Conservation (phyloP, 2,797 vertebrate species). For the Catostomus latipinnis region DNA sequence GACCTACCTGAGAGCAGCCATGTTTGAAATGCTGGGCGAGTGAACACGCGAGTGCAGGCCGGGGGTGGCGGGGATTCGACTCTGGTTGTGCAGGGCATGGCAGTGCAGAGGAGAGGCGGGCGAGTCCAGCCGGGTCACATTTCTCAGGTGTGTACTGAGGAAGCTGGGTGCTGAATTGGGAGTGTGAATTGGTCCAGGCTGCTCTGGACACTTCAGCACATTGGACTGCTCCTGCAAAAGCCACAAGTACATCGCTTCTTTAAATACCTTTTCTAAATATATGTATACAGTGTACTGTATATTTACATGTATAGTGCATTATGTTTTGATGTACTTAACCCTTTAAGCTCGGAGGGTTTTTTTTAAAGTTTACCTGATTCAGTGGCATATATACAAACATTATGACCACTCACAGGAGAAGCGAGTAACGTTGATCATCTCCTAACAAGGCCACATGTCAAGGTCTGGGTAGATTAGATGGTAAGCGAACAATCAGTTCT, state of each 20-base stretch:
- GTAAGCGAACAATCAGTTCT: too few relatives aligned
- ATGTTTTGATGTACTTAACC: background rate
- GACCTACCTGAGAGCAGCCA: constrained; percentile 93
- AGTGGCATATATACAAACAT: too few relatives aligned
- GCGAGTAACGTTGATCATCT: too few relatives aligned
- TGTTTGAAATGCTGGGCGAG: constrained; percentile 92
- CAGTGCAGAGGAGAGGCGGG: constrained; percentile 91
- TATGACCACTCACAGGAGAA: too few relatives aligned
- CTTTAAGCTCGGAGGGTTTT: too few relatives aligned
- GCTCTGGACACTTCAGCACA: constrained; percentile 87
- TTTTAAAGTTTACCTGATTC: too few relatives aligned
- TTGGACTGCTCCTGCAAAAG: constrained; percentile 84
- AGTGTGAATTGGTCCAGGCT: constrained; percentile 78
- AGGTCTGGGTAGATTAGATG: too few relatives aligned
- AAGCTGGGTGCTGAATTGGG: constrained; percentile 80
- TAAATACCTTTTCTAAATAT: too few relatives aligned
- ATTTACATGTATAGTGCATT: background rate
- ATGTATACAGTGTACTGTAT: too few relatives aligned
- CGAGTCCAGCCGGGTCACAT: constrained; percentile 88
- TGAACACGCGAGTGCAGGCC: constrained; percentile 87
- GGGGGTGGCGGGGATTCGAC: constrained; percentile 81
- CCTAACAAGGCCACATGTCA: too few relatives aligned
- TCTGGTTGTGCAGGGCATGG: constrained; percentile 88
- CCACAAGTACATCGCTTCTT: background rate
- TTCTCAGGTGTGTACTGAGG: constrained; percentile 87